Conservation (phyloP, 2,888 invertebrate species). For the Morpho deidamia region DNA sequence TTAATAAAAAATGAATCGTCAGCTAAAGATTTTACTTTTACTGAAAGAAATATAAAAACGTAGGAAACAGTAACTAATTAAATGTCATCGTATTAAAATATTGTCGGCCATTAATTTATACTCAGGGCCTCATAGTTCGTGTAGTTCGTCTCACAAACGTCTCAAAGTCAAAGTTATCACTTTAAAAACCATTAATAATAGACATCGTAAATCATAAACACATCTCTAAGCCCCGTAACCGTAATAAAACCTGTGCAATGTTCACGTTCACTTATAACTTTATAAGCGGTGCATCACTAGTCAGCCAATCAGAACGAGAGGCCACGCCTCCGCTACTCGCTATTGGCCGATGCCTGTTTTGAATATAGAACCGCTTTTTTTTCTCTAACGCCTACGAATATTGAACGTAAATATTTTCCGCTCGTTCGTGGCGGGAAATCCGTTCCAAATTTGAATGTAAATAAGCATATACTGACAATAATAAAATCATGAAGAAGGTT, state of each 20-base stretch:
- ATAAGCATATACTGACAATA: neutral
- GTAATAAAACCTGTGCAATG: constrained; percentile 27
- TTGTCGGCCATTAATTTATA: too few species aligned
- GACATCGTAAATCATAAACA: constrained; percentile 13
- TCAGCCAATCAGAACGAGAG: constrained; percentile 53
- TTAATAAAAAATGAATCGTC: too few species aligned
- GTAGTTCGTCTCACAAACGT: too few species aligned
- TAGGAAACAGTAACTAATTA: too few species aligned
- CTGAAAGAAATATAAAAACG: too few species aligned
- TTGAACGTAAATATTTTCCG: constrained; percentile 33
- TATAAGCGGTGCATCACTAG: constrained; percentile 61
- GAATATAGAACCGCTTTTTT: constrained; percentile 74
- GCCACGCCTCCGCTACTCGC: constrained; percentile 69
- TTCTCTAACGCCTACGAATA: constrained; percentile 71
- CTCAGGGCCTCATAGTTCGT: too few species aligned
- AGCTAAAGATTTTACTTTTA: too few species aligned
- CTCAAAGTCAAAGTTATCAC: neutral
- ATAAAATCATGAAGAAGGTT: neutral
- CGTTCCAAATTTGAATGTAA: constrained; percentile 21
- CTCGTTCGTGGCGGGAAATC: constrained; percentile 22
- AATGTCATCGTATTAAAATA: too few species aligned
- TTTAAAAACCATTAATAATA: constrained; percentile 6
- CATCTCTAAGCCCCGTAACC: constrained; percentile 25
- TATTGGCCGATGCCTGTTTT: constrained; percentile 68
- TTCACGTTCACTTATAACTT: constrained; percentile 43